Evolutionary conservation across 2,113 vertebrate genomes (phyloP).

Genomic region (Caranx melampygus): DNA sequence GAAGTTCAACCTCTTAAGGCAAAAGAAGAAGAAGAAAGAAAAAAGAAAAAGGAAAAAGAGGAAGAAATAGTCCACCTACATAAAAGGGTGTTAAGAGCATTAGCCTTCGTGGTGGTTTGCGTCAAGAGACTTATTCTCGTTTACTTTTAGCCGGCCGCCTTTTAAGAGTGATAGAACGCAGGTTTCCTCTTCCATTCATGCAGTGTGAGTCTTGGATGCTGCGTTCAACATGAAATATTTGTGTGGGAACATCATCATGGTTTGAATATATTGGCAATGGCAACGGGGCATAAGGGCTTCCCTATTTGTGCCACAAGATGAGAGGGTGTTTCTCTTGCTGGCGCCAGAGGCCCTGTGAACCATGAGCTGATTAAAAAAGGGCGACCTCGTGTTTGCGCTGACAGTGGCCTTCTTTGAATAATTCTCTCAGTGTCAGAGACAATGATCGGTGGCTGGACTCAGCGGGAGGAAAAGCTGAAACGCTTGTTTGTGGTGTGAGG

Average conservation of each 20-base stretch:
- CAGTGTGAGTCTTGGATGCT: slow-evolving; percentile 80
- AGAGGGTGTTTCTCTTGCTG: slow-evolving; percentile 73
- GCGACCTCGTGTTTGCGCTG: slow-evolving; percentile 56
- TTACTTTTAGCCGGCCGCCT: slow-evolving; percentile 63
- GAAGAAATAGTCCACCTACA: slow-evolving; percentile 66
- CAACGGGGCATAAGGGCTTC: slow-evolving; percentile 79
- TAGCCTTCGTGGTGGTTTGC: slow-evolving; percentile 50
- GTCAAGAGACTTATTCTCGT: slow-evolving; percentile 68
- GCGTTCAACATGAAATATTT: slow-evolving; percentile 79
- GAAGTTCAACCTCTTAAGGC: slow-evolving; percentile 25
- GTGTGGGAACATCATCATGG: slow-evolving; percentile 81
- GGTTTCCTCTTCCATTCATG: slow-evolving; percentile 80
- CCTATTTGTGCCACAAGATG: slow-evolving; percentile 82
- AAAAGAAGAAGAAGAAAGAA: not conserved
- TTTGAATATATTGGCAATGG: slow-evolving; percentile 79
- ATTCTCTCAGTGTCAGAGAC: slow-evolving; percentile 57
- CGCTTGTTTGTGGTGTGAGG: slow-evolving; percentile 36
- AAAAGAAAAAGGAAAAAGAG: slow-evolving; percentile 1
- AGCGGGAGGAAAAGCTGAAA: slow-evolving; percentile 44
- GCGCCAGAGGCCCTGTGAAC: slow-evolving; percentile 73
- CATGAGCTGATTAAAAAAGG: slow-evolving; percentile 68
- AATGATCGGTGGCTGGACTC: slow-evolving; percentile 55
- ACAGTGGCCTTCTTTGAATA: slow-evolving; percentile 63
- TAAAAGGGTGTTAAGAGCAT: slow-evolving; percentile 70
- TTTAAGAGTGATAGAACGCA: slow-evolving; percentile 80